Conservation (phyloP, 2,113 vertebrate genomes). For the Dissostichus mawsoni region DNA sequence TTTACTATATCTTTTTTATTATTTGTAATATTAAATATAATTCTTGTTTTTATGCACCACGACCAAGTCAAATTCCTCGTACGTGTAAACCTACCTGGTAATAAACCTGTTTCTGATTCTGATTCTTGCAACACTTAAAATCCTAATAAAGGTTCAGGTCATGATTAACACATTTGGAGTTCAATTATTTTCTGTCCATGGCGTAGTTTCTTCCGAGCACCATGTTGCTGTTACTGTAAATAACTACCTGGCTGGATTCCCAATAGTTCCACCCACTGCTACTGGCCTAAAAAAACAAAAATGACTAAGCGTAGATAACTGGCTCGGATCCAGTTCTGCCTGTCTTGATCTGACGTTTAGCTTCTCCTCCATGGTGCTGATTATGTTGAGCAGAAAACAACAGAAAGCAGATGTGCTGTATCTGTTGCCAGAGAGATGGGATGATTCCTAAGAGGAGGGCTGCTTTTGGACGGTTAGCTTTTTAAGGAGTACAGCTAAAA, state of each 20-base stretch:
- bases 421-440: conserved; percentile 35
- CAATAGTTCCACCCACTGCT: neutral
- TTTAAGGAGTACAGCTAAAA: too few relatives aligned
- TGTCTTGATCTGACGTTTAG: conserved; percentile 11
- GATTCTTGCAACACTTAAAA: neutral
- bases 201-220: neutral
- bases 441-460: conserved; percentile 25
- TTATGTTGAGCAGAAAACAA: conserved; percentile 27
- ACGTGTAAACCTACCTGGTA: too few relatives aligned
- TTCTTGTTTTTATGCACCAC: too few relatives aligned
- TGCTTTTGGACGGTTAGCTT: conserved; percentile 16
- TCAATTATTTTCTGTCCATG: neutral
- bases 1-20: too few relatives aligned
- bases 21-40: too few relatives aligned
- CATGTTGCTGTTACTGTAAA: neutral
- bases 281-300: neutral
- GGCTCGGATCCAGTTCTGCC: neutral
- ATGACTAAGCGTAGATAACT: neutral
- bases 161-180: neutral
- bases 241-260: neutral
- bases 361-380: neutral
- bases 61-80: too few relatives aligned
- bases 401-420: conserved; percentile 21
- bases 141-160: neutral
- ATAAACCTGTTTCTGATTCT: too few relatives aligned